Percentiles rank a stretch among this genome's conserved stretches.
Conservation (phyloP, 2,888 invertebrate species). For the Dolichopus griseipennis region DNA sequence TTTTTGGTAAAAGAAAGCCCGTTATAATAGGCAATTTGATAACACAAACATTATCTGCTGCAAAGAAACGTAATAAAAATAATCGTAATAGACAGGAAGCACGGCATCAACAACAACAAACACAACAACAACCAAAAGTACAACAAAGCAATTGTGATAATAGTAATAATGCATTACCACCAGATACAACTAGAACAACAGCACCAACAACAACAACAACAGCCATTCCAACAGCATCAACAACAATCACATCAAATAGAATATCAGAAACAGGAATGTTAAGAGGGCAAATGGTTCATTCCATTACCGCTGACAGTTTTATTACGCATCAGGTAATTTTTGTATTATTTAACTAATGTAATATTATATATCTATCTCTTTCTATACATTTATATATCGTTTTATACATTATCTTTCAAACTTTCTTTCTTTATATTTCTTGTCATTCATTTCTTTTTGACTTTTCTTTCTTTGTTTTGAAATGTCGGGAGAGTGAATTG, state of each 20-base stretch:
- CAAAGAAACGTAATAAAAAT: slow-evolving; percentile 14
- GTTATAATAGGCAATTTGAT: slow-evolving; percentile 2
- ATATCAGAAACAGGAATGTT: slow-evolving; percentile 16
- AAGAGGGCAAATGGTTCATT: slow-evolving; percentile 34
- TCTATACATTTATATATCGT: background rate
- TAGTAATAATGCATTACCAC: slow-evolving; percentile 23
- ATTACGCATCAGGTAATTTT: slow-evolving; percentile 25
- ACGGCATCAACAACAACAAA: slow-evolving; percentile 15
- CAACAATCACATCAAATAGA: slow-evolving; percentile 22
- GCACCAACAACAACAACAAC: slow-evolving; percentile 19
- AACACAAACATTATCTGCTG: slow-evolving; percentile 15
- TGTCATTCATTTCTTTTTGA: background rate
- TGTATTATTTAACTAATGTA: too few relatives aligned
- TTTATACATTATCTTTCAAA: background rate
- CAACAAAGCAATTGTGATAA: slow-evolving; percentile 11
- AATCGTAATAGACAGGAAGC: slow-evolving; percentile 10
- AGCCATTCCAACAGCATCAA: slow-evolving; percentile 15
- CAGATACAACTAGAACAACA: background rate
- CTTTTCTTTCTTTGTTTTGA: background rate
- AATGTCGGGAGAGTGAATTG: background rate
- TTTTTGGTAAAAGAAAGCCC: background rate
- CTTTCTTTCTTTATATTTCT: too few relatives aligned
- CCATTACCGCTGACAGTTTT: slow-evolving; percentile 42
- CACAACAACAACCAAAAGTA: slow-evolving; percentile 12
- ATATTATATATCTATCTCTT: background rate